Base-by-base conservation (phyloP, 1,140 invertebrate genomes). In the Bombus cullumanus region DNA sequence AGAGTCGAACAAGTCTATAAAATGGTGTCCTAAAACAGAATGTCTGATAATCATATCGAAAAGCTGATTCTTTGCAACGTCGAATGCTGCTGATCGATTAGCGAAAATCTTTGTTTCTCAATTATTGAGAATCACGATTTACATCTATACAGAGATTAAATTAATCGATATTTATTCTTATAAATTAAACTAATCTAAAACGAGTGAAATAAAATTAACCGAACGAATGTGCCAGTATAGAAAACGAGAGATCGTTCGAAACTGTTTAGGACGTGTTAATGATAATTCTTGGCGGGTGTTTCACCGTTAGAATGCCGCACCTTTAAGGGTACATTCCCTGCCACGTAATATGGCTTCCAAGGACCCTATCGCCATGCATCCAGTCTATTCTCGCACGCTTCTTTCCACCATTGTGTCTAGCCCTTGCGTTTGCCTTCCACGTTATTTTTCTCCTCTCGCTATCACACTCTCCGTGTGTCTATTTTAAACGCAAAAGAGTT, bases 361-460 rank as follows among this genome's bases (percentile, higher is more conserved):
- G 80, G 80, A 81, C 39, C 69, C 80, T 81, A 73, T 81, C 79
- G n/a, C 28, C 37, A 41, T 59, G 37, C 80, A 73, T 34, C n/a
- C 69, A 62, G 43, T 59, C 37, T 43, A 73, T 53, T 53, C 69
- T 73, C 69, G 57, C n/a, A 28, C 15, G 53, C 31, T 66, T 76
- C 71, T 43, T 75, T 22, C 15, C 59, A 15, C 59, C 59, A 68
- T 47, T 76, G 57, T 66, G 79, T 41, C 68, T 57, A 31, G 34
- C 28, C 41, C 81, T 18, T 41, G n/a, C 39, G 37, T 74, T 72
- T 25, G 9, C 59, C 53, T 68, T 28, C 37, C 15, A 75, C 81
- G 62, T 73, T 81, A 81, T 81, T 72, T 81, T 81, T 81, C 53
- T 62, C 80, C 71, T 68, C 41, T 41, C 71, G 73, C 37, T 37